phyloP scores from a whole-genome alignment of 2,113 vertebrate genomes.

The Panthera leo region DNA sequence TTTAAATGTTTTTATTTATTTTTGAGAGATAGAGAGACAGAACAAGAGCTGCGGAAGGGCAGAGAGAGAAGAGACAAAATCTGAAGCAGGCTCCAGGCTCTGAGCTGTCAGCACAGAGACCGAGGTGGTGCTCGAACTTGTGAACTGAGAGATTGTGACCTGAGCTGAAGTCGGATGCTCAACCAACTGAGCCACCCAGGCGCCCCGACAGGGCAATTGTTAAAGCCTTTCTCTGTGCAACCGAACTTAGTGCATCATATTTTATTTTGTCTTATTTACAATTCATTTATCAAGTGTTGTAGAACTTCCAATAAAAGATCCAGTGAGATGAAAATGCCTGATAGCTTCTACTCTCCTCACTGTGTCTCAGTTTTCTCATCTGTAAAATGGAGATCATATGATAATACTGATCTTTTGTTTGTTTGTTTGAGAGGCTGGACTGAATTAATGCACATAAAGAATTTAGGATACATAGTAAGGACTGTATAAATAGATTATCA shows the following conservation, averaged over 20 bases:
- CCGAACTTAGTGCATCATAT: neutral
- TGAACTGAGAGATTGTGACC: too few relatives aligned
- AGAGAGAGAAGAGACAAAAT: too few relatives aligned
- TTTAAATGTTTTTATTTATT: too few relatives aligned
- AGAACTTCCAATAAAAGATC: neutral
- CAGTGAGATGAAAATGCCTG: neutral
- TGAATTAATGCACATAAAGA: neutral
- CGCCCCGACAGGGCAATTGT: neutral
- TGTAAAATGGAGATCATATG: neutral
- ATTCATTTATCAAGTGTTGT: neutral
- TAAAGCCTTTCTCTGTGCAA: neutral
- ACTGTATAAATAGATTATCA: neutral
- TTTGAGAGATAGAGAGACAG: too few relatives aligned
- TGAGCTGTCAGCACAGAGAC: too few relatives aligned
- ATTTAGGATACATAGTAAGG: neutral
- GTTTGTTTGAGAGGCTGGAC: neutral
- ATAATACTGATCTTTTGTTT: neutral
- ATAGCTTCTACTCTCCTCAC: neutral
- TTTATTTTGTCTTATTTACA: neutral
- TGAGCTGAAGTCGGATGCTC: too few relatives aligned
- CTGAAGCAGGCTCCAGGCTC: too few relatives aligned
- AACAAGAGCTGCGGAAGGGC: too few relatives aligned
- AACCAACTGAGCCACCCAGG: too few relatives aligned
- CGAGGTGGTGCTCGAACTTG: too few relatives aligned
- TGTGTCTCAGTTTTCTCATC: neutral